phyloP scores from a whole-genome alignment of 2,888 invertebrate genomes.

The Eristalis pertinax region DNA sequence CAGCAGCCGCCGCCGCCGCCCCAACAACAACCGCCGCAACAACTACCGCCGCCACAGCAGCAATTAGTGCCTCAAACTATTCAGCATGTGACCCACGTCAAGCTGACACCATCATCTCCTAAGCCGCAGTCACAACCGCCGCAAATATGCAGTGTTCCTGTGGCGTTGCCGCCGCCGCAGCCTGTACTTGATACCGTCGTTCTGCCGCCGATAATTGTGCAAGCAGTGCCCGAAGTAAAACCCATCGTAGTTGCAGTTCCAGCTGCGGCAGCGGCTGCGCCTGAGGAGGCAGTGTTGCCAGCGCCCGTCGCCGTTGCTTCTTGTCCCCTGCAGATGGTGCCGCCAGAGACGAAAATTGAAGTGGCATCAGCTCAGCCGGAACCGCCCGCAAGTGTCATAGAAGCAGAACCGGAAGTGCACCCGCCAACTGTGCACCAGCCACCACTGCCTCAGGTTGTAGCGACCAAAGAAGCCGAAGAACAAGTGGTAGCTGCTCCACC shows the following conservation, averaged over 20 bases:
- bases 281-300: neutral
- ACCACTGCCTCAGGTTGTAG: neutral
- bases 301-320: neutral
- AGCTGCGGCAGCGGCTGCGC: neutral
- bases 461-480: neutral
- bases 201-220: conserved; percentile 21
- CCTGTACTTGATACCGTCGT: conserved; percentile 22
- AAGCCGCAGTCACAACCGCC: conserved; percentile 72
- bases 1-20: conserved; percentile 21
- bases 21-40: conserved; percentile 57
- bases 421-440: neutral
- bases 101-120: conserved; percentile 60
- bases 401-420: conserved; percentile 59
- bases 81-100: conserved; percentile 21
- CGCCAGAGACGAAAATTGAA: conserved; percentile 30
- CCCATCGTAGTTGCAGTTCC: neutral
- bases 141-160: conserved; percentile 22
- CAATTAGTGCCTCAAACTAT: conserved; percentile 36
- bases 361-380: conserved; percentile 36
- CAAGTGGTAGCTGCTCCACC: neutral
- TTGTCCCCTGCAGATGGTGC: conserved; percentile 1
- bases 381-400: conserved; percentile 72
- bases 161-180: conserved; percentile 19
- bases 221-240: conserved; percentile 2
- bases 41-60: conserved; percentile 20